Evolutionary conservation across 1,140 invertebrate genomes (phyloP), one percentile per base, ranked within the genome.

Genomic region (Lamellibrachia luymesi): DNA sequence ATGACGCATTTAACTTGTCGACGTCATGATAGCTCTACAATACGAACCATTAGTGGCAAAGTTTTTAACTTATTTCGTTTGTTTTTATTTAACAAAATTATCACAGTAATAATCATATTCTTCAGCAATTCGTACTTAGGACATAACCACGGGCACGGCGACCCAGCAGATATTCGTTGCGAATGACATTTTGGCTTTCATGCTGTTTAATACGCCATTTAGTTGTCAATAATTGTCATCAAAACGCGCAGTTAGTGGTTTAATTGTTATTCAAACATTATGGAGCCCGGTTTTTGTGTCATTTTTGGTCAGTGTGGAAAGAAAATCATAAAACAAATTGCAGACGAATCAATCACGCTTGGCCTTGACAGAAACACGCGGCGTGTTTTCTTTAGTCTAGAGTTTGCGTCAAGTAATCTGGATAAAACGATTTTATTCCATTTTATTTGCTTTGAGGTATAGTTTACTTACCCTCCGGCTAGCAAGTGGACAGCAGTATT

Each of bases 381-480:
- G 49, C 91, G 5, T 91, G 51, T 91, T 50, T 90, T 90, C 27
- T 22, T 38, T 38, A 38, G 38, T 38, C 13, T 80, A 80, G 64
- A 10, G 64, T 80, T 80, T 80, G 25, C 64, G 17, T 80, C 91
- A 91, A 22, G 51, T 91, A n/a, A 50, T 91, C 91, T 8, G 49
- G 49, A 51, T 91, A 50, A 50, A 91, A 91, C 51, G 91, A 50
- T n/a, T 50, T 91, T 91, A 51, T 50, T 50, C 22, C 91, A 91
- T 51, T 50, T 51, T 50, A 51, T 91, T 91, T 51, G 51, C 6
- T 17, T 22, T 17, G 51, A 50, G 27, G 49, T 50, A 91, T 50
- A 51, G 13, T 91, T 91, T 50, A 50, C 91, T 91, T 91, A 91
- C 91, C 91, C 91, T 91, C 91, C 91, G 49, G 91, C 91, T 51